phyloP scores from a whole-genome alignment of 2,888 invertebrate genomes.

The Prosapia bicincta region DNA sequence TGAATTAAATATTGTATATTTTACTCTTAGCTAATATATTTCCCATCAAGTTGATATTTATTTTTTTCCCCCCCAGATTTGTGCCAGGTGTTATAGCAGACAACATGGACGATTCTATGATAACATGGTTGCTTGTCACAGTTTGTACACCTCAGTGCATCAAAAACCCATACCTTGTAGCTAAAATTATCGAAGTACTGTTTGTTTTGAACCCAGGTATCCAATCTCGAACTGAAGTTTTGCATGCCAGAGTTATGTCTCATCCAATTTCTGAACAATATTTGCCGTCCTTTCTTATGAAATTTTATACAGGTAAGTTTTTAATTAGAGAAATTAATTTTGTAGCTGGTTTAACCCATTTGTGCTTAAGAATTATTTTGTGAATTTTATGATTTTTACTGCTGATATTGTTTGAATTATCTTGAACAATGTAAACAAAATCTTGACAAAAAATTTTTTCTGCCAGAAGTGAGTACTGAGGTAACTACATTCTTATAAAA shows the following conservation, averaged over 20 bases:
- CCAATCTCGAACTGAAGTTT: constrained; percentile 49
- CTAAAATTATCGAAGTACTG: constrained; percentile 86
- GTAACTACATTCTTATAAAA: too few relatives aligned
- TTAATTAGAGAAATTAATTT: background rate
- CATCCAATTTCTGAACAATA: constrained; percentile 79
- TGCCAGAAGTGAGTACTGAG: too few relatives aligned
- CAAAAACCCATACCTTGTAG: constrained; percentile 94
- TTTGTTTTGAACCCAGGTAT: constrained; percentile 52
- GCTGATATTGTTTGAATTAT: too few relatives aligned
- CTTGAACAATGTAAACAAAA: too few relatives aligned
- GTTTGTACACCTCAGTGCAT: constrained; percentile 88
- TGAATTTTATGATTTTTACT: too few relatives aligned
- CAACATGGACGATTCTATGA: constrained; percentile 75
- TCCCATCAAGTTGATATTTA: too few relatives aligned
- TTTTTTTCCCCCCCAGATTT: constrained; percentile 60
- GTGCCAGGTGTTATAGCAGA: constrained; percentile 70
- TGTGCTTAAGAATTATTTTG: too few relatives aligned
- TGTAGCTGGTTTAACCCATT: too few relatives aligned
- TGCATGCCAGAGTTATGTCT: constrained; percentile 77
- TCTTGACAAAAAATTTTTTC: too few relatives aligned
- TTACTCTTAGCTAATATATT: too few relatives aligned
- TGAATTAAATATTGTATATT: too few relatives aligned
- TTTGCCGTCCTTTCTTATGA: constrained; percentile 89
- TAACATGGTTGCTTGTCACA: constrained; percentile 84
- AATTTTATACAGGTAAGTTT: constrained; percentile 79